Conservation (phyloP, 1,140 invertebrate species). For the Aphaenogaster rudis region DNA sequence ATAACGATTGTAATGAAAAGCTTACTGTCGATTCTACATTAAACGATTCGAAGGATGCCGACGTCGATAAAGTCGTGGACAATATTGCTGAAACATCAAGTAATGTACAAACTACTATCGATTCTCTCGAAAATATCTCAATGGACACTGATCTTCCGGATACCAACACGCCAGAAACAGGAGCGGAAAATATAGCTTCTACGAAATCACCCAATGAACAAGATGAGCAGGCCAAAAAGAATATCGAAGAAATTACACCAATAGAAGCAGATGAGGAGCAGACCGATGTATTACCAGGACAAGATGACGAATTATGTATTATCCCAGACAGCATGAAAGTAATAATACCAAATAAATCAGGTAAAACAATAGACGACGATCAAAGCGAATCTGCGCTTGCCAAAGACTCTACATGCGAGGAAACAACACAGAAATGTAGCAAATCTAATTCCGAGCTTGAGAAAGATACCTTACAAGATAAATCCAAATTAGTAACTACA, state of each 20-base stretch:
- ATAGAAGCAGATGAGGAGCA: conserved; percentile 76
- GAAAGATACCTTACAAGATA: not conserved
- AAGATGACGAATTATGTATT: conserved; percentile 85
- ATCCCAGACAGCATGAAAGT: conserved; percentile 85
- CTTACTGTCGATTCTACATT: not conserved
- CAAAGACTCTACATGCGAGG: conserved; percentile 24
- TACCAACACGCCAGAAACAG: conserved; percentile 16
- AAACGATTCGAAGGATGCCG: conserved; percentile 47
- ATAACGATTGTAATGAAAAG: conserved; percentile 52
- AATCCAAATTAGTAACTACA: not conserved
- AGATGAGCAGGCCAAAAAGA: conserved; percentile 58
- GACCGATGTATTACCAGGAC: conserved; percentile 81
- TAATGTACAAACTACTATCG: not conserved
- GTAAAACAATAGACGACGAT: conserved; percentile 39
- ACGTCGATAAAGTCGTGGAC: conserved; percentile 47
- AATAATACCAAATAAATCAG: conserved; percentile 72
- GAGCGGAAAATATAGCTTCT: conserved; percentile 15
- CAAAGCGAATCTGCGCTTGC: conserved; percentile 43
- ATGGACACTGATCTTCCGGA: not conserved
- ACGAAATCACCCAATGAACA: conserved; percentile 47
- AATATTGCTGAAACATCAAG: conserved; percentile 6
- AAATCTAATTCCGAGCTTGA: conserved; percentile 47
- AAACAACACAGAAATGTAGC: conserved; percentile 46
- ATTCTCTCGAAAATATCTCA: conserved; percentile 8
- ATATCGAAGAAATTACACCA: conserved; percentile 59